Percentiles rank a stretch among this genome's conserved stretches.
phyloP scores from a whole-genome alignment of 2,113 vertebrate genomes.

The Lepisosteus oculatus region DNA sequence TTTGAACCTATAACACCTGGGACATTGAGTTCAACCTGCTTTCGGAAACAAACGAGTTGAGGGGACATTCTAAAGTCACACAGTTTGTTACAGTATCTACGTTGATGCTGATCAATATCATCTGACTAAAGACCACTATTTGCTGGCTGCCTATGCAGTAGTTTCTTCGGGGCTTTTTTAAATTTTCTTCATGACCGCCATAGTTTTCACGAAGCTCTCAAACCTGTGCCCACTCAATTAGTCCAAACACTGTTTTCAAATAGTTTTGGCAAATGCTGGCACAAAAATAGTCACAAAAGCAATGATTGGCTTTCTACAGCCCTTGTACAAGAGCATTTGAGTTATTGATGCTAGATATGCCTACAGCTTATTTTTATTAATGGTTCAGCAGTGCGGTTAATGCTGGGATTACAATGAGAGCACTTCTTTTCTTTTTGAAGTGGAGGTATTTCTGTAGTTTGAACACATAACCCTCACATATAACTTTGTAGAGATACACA shows the following conservation, averaged over 20 bases:
- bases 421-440: slow-evolving; percentile 54
- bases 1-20: no score
- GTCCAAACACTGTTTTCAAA: slow-evolving; percentile 68
- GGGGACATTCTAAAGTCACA: no score
- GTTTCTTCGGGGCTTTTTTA: no score
- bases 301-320: slow-evolving; percentile 56
- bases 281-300: slow-evolving; percentile 45
- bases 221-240: slow-evolving; percentile 69
- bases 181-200: slow-evolving; percentile 63
- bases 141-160: no score
- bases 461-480: slow-evolving; percentile 42
- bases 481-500: slow-evolving; percentile 32
- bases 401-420: slow-evolving; percentile 61
- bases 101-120: no score
- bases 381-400: slow-evolving; percentile 55
- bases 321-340: slow-evolving; percentile 60
- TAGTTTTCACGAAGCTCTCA: slow-evolving; percentile 65
- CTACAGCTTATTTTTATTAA: slow-evolving; percentile 61
- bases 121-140: no score
- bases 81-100: no score
- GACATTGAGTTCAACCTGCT: no score
- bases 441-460: slow-evolving; percentile 47
- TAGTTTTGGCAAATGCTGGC: slow-evolving; percentile 56
- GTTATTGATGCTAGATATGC: slow-evolving; percentile 71
- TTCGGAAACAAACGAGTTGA: no score